Evolutionary conservation across 2,113 vertebrate genomes (phyloP), one percentile per base, ranked within the genome.

Genomic region (Synodontis membranacea): DNA sequence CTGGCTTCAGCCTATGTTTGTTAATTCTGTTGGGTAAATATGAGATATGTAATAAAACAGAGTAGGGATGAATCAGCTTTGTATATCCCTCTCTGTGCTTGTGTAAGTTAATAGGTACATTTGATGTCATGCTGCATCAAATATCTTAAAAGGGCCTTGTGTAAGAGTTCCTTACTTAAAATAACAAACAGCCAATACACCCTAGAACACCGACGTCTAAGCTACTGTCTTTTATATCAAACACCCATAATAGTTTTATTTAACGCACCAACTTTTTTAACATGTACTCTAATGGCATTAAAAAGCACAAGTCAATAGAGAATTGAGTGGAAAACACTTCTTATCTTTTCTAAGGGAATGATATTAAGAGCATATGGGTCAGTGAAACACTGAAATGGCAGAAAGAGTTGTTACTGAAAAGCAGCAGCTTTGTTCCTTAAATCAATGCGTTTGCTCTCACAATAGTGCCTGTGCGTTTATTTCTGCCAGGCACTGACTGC

Each of bases 171-270:
- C 44, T 42, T 94, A 92, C 81, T 60, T 94, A 92, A 93, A 94
- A 94, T 93, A 94, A 94, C 93, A 93, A 94, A 94, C 85, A 93
- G 90, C 91, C 90, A 89, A 88, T 93, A 89, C 89, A 88, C 91
- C 91, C 92, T 91, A 92, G 91, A 94, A 92, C 91, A 89, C 85
- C 90, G 89, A 91, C 91, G 91, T 92, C 93, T 93, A 93, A 93
- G 93, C 91, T 91, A 91, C 88, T 87, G 64, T 88, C 92, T 94
- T 95, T 94, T 92, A 95, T 94, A 94, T 90, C 90, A 91, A 92
- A 95, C 92, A 93, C 93, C 91, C 90, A 92, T 93, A 93, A 92
- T 89, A 82, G 91, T 91, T 94, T 94, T 93, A 94, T 93, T 93
- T 94, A 94, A 93, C 89, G 90, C 89, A 92, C 91, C 93, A 92